Evolutionary conservation across 2,888 invertebrate genomes (phyloP).

Genomic region (Brachyptera risi): DNA sequence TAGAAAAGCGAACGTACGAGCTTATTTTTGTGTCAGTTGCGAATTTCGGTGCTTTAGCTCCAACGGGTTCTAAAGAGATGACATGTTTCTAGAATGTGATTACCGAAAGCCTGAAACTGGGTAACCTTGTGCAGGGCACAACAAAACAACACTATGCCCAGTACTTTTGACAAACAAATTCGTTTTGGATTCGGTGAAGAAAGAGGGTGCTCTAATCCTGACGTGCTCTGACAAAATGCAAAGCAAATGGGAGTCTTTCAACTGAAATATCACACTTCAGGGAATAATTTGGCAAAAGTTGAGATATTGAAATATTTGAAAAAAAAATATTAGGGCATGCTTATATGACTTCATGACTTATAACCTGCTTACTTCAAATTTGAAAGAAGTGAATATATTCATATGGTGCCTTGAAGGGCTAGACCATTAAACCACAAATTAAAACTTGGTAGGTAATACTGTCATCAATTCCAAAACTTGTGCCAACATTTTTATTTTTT

Average conservation of each 20-base stretch:
- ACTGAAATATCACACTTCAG: no score
- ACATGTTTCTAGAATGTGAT: background rate
- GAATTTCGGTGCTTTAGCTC: slow-evolving; percentile 53
- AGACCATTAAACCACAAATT: no score
- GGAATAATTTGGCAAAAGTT: no score
- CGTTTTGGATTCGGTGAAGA: slow-evolving; percentile 48
- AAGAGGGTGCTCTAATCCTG: slow-evolving; percentile 52
- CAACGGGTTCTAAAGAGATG: slow-evolving; percentile 50
- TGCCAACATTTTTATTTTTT: no score
- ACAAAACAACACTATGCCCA: slow-evolving; percentile 48
- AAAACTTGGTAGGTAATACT: no score
- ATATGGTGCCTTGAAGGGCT: no score
- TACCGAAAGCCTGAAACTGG: slow-evolving; percentile 43
- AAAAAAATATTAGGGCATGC: no score
- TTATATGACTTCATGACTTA: no score
- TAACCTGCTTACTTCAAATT: no score
- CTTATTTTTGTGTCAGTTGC: slow-evolving; percentile 62
- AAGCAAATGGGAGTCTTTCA: slow-evolving; percentile 25
- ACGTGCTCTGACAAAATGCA: slow-evolving; percentile 49
- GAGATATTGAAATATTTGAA: no score
- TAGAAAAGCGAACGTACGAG: slow-evolving; percentile 20
- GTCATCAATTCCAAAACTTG: no score
- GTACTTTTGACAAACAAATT: slow-evolving; percentile 46
- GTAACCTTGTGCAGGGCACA: slow-evolving; percentile 75
- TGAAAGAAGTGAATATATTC: no score